Evolutionary conservation across 2,888 invertebrate genomes (phyloP), one percentile per base, ranked within the genome.

Genomic region (Hirtodrosophila alboralis): DNA sequence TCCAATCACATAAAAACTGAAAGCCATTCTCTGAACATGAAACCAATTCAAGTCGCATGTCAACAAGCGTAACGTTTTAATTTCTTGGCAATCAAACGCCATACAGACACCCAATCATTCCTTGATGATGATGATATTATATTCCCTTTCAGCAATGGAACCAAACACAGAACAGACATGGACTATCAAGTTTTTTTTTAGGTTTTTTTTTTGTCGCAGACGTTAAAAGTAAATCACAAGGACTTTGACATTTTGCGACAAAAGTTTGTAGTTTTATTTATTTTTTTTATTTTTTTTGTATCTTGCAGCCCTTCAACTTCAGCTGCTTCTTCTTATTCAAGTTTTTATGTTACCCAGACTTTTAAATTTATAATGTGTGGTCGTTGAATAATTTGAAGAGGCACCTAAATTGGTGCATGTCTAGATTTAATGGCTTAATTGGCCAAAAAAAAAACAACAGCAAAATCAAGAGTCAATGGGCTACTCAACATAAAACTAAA

Each of bases 321-420:
- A 31, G 4, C 16, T 16, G 28, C 23, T 47, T 18, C 8, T 8
- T 48, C n/a, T 37, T 12, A 27, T 18, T 40, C 12, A 16, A 30
- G 21, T 56, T 73, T 75, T 79, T 77, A 81, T 77, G 62, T 45
- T 45, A 10, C 16, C 16, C 4, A 4, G 13, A 16, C 43, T 52
- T 74, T 76, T 76, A 80, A 86, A 89, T 88, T 89, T 88, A 88
- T 88, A 88, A 88, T 81, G 88, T 88, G 88, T 88, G 88, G 89
- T 89, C 88, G 80, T 64, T 87, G 89, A 86, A 88, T 86, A 85
- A 88, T 88, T 80, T 81, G 67, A 72, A 66, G n/a, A n/a, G 68
- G 62, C 74, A 77, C 84, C 87, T 88, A 88, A 88, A 89, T 89
- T 89, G 79, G 80, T 73, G 63, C 79, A 80, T 84, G 79, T 80